Base-by-base conservation (phyloP, 2,113 vertebrate species). In the Notothenia coriiceps region DNA sequence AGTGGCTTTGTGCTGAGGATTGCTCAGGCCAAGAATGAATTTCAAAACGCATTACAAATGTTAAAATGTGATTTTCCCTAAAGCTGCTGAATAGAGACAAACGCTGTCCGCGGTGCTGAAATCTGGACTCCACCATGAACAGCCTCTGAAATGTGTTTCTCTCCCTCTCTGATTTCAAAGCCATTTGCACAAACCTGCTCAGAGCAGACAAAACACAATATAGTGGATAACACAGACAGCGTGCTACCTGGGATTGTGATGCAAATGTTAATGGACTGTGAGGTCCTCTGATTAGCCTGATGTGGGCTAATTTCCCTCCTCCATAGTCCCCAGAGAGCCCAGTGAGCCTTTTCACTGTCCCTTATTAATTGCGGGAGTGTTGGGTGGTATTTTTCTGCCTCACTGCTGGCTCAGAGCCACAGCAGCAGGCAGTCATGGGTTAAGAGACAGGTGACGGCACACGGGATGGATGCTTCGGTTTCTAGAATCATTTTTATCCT, bases 311-410 rank as follows among this genome's bases (percentile, higher is more conserved):
- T 94, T 92, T 82, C 85, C 75, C 78, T 66, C 89, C 74, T 88
- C 88, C 71, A 43, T 71, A 44, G 46, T 92, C 94, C 92, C 91
- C 82, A 18, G 93, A 89, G 94, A 92, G 86, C 56, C 64, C 77
- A 9, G 90, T 94, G 91, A 86, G 90, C 90, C 91, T 96, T 96
- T 96, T 95, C 94, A 91, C 91, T 49, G 80, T 92, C 85, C 86
- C 87, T 89, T 94, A 93, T 95, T 96, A 96, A 96, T 93, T 95
- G 95, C 95, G 91, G 92, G 11, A 91, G 95, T 89, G 95, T 94
- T 95, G 94, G 95, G 94, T 95, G 92, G 91, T 91, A 91, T 97
- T 97, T 98, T 97, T 98, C 96, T 94, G 96, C 95, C 93, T 95
- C 88, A 90, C 94, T 93, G 94, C 70, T 90, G 89, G 93, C 90